Evolutionary conservation across 2,113 vertebrate species (phyloP).

Genomic region (Ellobius talpinus): DNA sequence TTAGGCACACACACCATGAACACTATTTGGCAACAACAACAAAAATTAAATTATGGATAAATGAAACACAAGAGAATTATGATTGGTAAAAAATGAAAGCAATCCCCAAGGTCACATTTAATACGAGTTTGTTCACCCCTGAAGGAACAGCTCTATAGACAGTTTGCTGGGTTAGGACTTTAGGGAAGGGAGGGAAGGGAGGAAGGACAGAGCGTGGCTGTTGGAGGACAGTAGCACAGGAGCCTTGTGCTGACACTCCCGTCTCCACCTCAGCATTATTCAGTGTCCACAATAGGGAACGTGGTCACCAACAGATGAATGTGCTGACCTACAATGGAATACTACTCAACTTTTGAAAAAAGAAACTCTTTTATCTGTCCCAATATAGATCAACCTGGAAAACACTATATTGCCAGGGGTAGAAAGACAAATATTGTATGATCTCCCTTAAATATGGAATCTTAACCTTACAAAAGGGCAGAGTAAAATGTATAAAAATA

Average conservation of each 20-base stretch:
- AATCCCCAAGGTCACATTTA: background rate
- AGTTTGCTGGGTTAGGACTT: background rate
- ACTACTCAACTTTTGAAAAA: background rate
- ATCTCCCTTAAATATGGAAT: background rate
- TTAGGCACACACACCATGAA: background rate
- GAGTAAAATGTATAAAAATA: background rate
- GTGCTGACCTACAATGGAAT: background rate
- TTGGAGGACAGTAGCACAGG: background rate
- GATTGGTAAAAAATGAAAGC: background rate
- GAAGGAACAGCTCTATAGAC: background rate
- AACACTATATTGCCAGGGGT: background rate
- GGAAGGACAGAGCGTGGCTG: background rate
- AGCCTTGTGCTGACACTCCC: background rate
- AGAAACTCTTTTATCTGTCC: background rate
- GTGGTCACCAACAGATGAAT: background rate
- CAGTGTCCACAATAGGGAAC: background rate
- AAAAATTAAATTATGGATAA: background rate
- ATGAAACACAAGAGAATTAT: background rate
- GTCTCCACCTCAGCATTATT: background rate
- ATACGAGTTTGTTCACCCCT: background rate
- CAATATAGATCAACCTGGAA: background rate
- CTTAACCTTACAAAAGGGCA: background rate
- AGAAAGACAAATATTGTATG: background rate
- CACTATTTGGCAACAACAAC: background rate
- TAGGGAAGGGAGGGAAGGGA: background rate